Percentiles rank a stretch among this genome's conserved stretches.
These are phyloP conservation scores for Dryobota labecula DNA, from an alignment of 2,888 invertebrate species.

Conservation along the genomic window DNA sequence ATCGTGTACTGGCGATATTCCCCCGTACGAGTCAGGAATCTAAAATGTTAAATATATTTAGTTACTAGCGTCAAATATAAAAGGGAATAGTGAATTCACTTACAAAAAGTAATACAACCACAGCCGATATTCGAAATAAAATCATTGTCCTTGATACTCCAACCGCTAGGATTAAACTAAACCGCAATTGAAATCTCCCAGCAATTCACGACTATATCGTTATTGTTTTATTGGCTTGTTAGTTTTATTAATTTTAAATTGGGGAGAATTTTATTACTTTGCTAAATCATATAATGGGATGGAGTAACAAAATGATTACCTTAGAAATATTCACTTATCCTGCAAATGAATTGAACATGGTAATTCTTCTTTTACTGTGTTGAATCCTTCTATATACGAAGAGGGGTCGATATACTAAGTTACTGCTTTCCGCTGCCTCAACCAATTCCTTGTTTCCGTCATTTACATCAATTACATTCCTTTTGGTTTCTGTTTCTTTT, in stretches of 20 bases:
- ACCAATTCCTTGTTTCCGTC: conserved; percentile 67
- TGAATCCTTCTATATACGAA: conserved; percentile 84
- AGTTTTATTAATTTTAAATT: conserved; percentile 34
- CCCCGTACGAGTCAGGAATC: conserved; percentile 73
- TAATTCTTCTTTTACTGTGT: conserved; percentile 84
- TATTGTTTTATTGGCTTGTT: conserved; percentile 47
- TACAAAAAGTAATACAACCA: conserved; percentile 59
- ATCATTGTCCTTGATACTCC: conserved; percentile 37
- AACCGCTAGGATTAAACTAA: conserved; percentile 35
- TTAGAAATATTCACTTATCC: conserved; percentile 71
- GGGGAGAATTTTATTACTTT: conserved; percentile 37
- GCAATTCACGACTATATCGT: conserved; percentile 22
- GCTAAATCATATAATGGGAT: neutral
- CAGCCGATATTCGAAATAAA: conserved; percentile 48
- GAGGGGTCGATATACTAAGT: conserved; percentile 82
- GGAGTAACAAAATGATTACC: neutral
- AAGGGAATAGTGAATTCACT: conserved; percentile 28
- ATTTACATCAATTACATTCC: conserved; percentile 14
- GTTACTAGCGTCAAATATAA: conserved; percentile 6
- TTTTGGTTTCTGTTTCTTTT: conserved; percentile 24
- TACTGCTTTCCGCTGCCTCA: conserved; percentile 76
- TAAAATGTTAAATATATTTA: conserved; percentile 63
- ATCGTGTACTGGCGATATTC: conserved; percentile 86
- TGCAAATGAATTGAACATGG: conserved; percentile 85
- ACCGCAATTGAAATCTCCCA: conserved; percentile 20